Evolutionary conservation across 2,797 vertebrate genomes (phyloP), one percentile per base, ranked within the genome.

Genomic region (Anomalospiza imberbis): DNA sequence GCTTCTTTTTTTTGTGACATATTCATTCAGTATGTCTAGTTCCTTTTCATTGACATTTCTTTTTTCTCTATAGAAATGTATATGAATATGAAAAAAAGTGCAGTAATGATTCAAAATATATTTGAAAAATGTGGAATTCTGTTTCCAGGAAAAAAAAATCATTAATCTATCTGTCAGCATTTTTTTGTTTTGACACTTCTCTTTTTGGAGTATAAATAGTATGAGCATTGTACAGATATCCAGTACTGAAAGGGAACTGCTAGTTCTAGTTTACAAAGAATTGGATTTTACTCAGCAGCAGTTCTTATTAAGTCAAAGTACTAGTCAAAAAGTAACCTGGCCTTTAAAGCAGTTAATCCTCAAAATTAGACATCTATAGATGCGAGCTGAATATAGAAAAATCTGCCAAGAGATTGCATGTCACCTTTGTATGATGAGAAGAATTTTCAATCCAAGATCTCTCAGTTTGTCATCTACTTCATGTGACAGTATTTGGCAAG

Each of bases 121-220:
- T 76, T 93, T 93, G 50, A 16, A 31, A 73, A 85, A 80, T 13
- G 42, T 77, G 68, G 13, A 82, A 79, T 53, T 89, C 5, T 63
- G 7, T 63, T 89, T 51, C 20, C 31, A 48, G 48, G 62, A 58
- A 29, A 28, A 73, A 57, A 29, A 7, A 45, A 42, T 71, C 32
- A 75, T 90, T 66, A 77, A 50, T 93, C 63, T 47, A 25, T 48
- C 50, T 80, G 47, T 85, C 61, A 75, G 38, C 38, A 42, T 80
- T 92, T 67, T 50, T 94, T 91, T 93, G 53, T 74, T 91, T 66
- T 85, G 19, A 87, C 51, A 40, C 34, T 93, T 91, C 65, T 83
- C 17, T 80, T 88, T 91, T 61, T 65, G 66, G 50, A 19, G 3
- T 93, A 53, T 40, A 77, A 74, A 42, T 44, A 62, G 31, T 70